Evolutionary conservation across 2,888 invertebrate genomes (phyloP), one percentile per base, ranked within the genome.

Genomic region (Sussaba pulchella): DNA sequence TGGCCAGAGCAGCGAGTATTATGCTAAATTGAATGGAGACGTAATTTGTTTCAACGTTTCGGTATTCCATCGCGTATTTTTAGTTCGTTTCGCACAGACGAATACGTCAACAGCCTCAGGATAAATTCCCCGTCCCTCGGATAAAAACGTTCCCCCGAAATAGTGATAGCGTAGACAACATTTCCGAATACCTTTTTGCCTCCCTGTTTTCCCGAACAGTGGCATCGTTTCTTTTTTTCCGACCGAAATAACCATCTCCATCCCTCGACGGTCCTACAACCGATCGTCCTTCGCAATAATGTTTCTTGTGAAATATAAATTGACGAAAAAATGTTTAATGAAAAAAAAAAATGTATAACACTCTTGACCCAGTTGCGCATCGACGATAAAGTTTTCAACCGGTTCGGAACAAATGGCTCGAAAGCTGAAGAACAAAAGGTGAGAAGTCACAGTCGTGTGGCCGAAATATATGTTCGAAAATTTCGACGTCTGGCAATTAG

Each of bases 401-500:
- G 5, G 24, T 5, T 66, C 10, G 2, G 10, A 9, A 31, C 43
- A 66, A 66, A 64, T 41, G 0, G 31, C 10, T 10, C 1, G 43
- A 63, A 52, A 24, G 61, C 12, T n/a, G n/a, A 43, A 52, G 41
- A 21, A 67, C 39, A 24, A 24, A 24, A n/a, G 8, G n/a, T 26
- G 1, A 54, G 8, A 24, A 54, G n/a, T 24, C 2, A n/a, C 24
- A 12, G 36, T 12, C 12, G 14, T 8, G 5, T 19, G 41, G 63
- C 36, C 52, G 43, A n/a, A 64, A 31, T 19, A 26, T n/a, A n/a
- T n/a, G n/a, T 31, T 64, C 21, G 45, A 63, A 17, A 61, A 52
- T 71, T 73, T 31, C 54, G 21, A 10, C 43, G 52, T 3, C 52
- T 43, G 73, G 31, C 45, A 73, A 73, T 73, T 73, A 73, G 64